phyloP scores from a whole-genome alignment of 2,888 invertebrate species.

The Sphaerophoria rueppellii region DNA sequence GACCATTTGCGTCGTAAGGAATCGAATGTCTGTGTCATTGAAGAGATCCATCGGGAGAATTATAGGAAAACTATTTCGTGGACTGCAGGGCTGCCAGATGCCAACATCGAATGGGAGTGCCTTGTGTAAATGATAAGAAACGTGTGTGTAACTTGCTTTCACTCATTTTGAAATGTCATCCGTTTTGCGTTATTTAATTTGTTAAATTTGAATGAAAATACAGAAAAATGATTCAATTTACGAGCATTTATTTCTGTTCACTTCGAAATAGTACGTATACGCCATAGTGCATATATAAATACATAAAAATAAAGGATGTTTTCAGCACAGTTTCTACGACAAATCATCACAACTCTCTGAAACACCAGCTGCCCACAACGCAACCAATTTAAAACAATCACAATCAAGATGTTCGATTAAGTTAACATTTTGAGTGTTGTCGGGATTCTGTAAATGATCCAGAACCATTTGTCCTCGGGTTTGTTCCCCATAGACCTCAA shows the following conservation, averaged over 20 bases:
- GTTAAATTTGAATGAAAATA: no score
- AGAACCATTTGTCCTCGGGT: conserved; percentile 87
- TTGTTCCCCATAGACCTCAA: conserved; percentile 84
- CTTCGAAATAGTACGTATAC: no score
- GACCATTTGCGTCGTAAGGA: conserved; percentile 82
- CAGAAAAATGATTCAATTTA: no score
- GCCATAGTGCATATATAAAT: no score
- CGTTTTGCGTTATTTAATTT: no score
- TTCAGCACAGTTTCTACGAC: background rate
- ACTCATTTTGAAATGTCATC: no score
- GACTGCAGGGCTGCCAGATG: conserved; percentile 78
- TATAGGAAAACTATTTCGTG: conserved; percentile 83
- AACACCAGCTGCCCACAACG: conserved; percentile 81
- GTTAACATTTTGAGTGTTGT: conserved; percentile 77
- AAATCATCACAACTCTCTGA: conserved; percentile 32
- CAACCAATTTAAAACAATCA: conserved; percentile 82
- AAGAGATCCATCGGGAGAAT: conserved; percentile 82
- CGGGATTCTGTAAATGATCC: conserved; percentile 82
- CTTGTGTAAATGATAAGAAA: background rate
- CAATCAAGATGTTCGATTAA: conserved; percentile 82
- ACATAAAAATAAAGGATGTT: no score
- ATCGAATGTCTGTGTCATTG: conserved; percentile 79
- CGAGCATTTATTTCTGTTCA: no score
- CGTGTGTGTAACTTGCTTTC: no score
- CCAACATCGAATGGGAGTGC: conserved; percentile 59